A percentile compares a stretch with the other conserved stretches of the same genome.
phyloP scores from a whole-genome alignment of 2,888 invertebrate genomes.

The Colostygia pectinataria region DNA sequence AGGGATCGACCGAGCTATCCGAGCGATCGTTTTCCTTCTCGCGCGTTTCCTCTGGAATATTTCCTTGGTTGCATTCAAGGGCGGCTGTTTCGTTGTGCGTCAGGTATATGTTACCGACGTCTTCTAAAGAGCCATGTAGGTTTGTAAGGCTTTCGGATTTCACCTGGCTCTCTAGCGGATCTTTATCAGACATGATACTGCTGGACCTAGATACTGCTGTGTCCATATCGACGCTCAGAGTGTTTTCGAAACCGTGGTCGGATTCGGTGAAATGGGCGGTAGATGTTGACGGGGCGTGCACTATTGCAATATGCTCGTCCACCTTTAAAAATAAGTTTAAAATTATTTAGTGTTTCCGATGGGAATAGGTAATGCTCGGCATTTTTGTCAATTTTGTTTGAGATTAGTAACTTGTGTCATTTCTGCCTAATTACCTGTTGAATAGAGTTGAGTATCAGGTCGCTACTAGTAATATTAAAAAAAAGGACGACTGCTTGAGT shows the following conservation, averaged over 20 bases:
- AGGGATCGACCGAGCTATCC: slow-evolving; percentile 80
- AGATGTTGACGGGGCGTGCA: slow-evolving; percentile 69
- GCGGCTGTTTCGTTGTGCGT: slow-evolving; percentile 70
- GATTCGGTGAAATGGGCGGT: slow-evolving; percentile 55
- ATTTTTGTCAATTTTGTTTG: no score
- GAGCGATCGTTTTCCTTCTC: slow-evolving; percentile 66
- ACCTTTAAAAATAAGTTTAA: slow-evolving; percentile 12
- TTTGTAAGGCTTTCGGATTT: slow-evolving; percentile 84
- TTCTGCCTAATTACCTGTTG: slow-evolving; percentile 58
- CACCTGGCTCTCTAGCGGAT: slow-evolving; percentile 63
- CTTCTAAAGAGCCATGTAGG: slow-evolving; percentile 87
- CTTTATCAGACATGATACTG: slow-evolving; percentile 73
- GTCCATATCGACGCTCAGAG: slow-evolving; percentile 64
- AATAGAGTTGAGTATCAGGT: slow-evolving; percentile 85
- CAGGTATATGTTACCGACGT: slow-evolving; percentile 76
- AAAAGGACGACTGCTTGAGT: no score
- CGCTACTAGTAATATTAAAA: no score
- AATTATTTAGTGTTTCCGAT: neutral
- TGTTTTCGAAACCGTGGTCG: slow-evolving; percentile 59
- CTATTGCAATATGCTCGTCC: slow-evolving; percentile 78
- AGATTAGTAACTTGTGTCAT: no score
- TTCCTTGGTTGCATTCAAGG: slow-evolving; percentile 72
- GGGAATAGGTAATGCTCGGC: no score
- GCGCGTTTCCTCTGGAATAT: slow-evolving; percentile 58
- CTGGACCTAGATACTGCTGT: slow-evolving; percentile 69